Conservation (phyloP, 2,113 vertebrate genomes). For the Probosciger aterrimus region DNA sequence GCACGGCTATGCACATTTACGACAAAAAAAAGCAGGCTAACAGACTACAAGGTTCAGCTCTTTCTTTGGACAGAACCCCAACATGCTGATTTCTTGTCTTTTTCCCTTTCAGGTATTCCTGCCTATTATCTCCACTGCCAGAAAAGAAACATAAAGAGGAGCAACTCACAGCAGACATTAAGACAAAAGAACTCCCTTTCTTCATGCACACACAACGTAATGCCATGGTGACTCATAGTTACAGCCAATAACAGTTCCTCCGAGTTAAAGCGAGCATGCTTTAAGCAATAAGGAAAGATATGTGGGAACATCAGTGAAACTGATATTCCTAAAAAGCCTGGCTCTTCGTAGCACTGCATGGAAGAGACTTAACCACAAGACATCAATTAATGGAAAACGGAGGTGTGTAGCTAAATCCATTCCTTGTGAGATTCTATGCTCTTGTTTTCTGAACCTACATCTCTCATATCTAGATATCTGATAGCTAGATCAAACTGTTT, state of each 20-base stretch:
- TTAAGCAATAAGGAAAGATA: background rate
- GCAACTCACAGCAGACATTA: background rate
- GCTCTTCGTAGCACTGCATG: background rate
- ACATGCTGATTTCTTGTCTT: background rate
- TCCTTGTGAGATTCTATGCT: background rate
- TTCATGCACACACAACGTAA: rapidly evolving
- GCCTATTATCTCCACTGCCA: background rate
- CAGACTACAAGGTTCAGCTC: background rate
- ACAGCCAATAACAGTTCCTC: background rate
- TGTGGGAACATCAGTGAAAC: background rate
- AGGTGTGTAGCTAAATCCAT: background rate
- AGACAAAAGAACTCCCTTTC: background rate
- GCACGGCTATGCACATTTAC: background rate
- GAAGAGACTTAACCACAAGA: background rate
- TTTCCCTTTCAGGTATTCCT: background rate
- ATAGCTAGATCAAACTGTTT: background rate
- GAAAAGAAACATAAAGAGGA: background rate
- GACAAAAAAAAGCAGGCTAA: background rate
- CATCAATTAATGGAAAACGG: background rate
- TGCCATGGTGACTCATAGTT: rapidly evolving
- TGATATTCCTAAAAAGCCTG: background rate
- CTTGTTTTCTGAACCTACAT: background rate
- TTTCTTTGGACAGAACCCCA: background rate
- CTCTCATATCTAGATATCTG: background rate
- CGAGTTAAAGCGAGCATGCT: background rate